Evolutionary conservation across 2,113 vertebrate genomes (phyloP), one percentile per base, ranked within the genome.

Genomic region (Otus sunia): DNA sequence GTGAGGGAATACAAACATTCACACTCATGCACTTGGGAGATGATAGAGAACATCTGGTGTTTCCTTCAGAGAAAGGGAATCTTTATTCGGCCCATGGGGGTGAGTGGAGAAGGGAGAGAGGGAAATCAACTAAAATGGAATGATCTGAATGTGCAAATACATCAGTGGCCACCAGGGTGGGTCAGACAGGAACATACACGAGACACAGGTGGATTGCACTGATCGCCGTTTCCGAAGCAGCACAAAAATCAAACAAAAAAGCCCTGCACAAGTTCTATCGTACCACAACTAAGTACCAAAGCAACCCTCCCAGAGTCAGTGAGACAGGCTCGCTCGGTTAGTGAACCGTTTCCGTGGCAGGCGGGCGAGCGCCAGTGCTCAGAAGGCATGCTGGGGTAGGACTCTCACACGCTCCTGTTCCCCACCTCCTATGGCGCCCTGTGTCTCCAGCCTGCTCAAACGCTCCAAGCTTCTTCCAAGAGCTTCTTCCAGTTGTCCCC

Each of bases 361-460:
- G 96, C n/a, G 0, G 88, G 43, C 94, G 98, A 98, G 97, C 94
- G 67, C 92, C 97, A 97, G 97, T 88, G 97, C 97, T 98, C 97
- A 97, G 98, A 98, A 98, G 98, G 98, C 97, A 98, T 98, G 98
- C 98, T 98, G 98, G 97, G 98, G 98, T 97, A 77, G 98, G 97
- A 96, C 97, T 98, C 96, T 98, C 98, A 98, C 98, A 98, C 98
- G 98, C 93, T 98, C 98, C 98, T 98, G 98, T 97, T 99, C 98
- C 99, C 99, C 99, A 99, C 99, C 99, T 99, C 99, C 99, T 98
- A 96, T 97, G 97, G 98, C 14, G 85, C 97, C 97, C 96, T 96
- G 97, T 32, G 97, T 97, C 97, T 99, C 98, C 67, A 98, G 98
- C 93, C 98, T 97, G 97, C 92, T 97, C 77, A 98, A 92, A 79